Evolutionary conservation across 2,888 invertebrate genomes (phyloP).

Genomic region (Thelaira solivaga): DNA sequence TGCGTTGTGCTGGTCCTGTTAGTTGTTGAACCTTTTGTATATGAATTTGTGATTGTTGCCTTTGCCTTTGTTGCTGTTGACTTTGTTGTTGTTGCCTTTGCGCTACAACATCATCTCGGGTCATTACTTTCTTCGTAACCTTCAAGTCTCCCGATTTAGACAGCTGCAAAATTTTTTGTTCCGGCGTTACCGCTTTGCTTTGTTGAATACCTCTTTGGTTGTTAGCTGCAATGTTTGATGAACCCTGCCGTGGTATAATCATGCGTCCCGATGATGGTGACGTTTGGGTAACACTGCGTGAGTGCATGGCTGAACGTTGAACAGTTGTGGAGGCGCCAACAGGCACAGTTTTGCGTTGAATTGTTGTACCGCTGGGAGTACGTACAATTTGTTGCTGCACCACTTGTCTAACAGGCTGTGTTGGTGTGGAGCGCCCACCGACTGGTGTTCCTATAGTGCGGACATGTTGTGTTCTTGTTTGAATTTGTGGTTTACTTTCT

Average conservation of each 20-base stretch:
- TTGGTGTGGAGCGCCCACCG: slow-evolving; percentile 56
- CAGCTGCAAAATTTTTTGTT: slow-evolving; percentile 77
- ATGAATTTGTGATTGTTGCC: slow-evolving; percentile 68
- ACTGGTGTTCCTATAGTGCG: slow-evolving; percentile 22
- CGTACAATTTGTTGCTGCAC: slow-evolving; percentile 63
- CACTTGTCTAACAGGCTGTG: slow-evolving; percentile 47
- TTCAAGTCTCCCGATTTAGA: slow-evolving; percentile 78
- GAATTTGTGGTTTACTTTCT: slow-evolving; percentile 42
- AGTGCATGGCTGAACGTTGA: slow-evolving; percentile 64
- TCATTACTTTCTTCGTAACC: slow-evolving; percentile 77
- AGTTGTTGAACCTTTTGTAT: slow-evolving; percentile 78
- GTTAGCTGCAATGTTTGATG: slow-evolving; percentile 37
- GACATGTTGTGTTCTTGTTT: slow-evolving; percentile 49
- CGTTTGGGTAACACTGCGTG: slow-evolving; percentile 65
- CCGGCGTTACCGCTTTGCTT: slow-evolving; percentile 73
- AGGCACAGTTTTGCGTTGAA: slow-evolving; percentile 67
- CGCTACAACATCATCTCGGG: slow-evolving; percentile 71
- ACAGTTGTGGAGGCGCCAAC: slow-evolving; percentile 23
- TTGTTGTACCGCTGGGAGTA: slow-evolving; percentile 58
- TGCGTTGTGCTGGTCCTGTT: slow-evolving; percentile 77
- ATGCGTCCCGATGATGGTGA: slow-evolving; percentile 70
- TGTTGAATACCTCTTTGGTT: slow-evolving; percentile 46
- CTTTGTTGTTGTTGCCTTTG: slow-evolving; percentile 68
- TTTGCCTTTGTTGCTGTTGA: slow-evolving; percentile 67
- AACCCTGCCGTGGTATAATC: slow-evolving; percentile 69